Conservation (phyloP, 2,888 invertebrate genomes). For the Portevinia maculata region DNA sequence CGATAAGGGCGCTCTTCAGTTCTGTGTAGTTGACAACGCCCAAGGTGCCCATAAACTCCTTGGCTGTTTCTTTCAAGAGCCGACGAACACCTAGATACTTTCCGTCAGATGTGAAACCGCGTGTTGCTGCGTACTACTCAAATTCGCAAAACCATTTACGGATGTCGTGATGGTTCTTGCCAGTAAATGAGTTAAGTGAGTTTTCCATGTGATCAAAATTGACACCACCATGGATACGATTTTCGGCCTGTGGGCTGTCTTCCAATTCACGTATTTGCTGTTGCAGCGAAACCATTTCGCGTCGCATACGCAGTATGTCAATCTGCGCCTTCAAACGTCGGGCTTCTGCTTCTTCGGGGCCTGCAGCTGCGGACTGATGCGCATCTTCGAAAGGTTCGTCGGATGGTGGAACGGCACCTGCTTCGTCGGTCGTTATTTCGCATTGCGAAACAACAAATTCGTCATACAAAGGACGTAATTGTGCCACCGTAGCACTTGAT, state of each 20-base stretch:
- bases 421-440: neutral
- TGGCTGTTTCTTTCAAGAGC: constrained; percentile 10
- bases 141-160: constrained; percentile 31
- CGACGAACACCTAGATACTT: constrained; percentile 18
- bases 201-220: constrained; percentile 12
- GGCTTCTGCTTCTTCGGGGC: no score
- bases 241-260: no score
- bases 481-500: no score
- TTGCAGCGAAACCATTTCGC: no score
- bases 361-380: no score
- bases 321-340: no score
- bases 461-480: no score
- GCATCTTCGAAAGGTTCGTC: no score
- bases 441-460: no score
- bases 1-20: constrained; percentile 4
- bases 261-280: no score
- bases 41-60: neutral
- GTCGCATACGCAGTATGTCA: neutral
- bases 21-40: constrained; percentile 7
- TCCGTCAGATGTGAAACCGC: neutral
- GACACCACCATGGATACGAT: no score
- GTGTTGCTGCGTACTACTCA: no score
- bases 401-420: neutral
- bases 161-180: neutral
- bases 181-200: neutral